Percentiles rank a stretch among this genome's conserved stretches.
Conservation (phyloP, 2,797 vertebrate genomes). For the Thamnophis elegans region DNA sequence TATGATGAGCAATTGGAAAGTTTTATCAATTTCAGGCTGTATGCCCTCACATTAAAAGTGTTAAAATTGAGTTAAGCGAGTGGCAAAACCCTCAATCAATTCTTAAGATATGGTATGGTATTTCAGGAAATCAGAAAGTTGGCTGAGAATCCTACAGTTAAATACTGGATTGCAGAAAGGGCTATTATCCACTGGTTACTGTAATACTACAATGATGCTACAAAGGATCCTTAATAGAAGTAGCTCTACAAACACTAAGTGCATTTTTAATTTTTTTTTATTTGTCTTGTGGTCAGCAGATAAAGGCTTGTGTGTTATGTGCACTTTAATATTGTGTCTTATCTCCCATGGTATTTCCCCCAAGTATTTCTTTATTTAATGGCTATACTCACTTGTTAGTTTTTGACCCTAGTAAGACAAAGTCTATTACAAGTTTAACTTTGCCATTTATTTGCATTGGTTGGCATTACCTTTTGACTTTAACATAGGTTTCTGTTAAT, state of each 20-base stretch:
- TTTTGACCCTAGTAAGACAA: neutral
- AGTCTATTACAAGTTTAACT: neutral
- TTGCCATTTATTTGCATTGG: neutral
- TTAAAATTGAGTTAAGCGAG: neutral
- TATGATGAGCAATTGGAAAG: neutral
- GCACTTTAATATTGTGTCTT: neutral
- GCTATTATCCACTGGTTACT: neutral
- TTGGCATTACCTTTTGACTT: neutral
- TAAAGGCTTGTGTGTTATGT: neutral
- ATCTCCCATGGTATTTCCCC: neutral
- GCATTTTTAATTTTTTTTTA: neutral
- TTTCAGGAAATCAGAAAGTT: neutral
- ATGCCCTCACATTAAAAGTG: neutral
- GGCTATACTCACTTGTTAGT: neutral
- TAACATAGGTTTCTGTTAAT: too few relatives aligned
- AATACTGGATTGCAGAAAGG: neutral
- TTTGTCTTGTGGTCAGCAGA: neutral
- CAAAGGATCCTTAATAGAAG: neutral
- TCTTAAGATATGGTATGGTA: neutral
- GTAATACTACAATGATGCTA: neutral
- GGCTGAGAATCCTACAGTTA: neutral
- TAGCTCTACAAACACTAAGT: neutral
- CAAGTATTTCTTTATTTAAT: neutral
- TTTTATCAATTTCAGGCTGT: neutral
- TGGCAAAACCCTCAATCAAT: neutral